Conservation (phyloP, 2,797 vertebrate genomes). For the Numenius phaeopus region DNA sequence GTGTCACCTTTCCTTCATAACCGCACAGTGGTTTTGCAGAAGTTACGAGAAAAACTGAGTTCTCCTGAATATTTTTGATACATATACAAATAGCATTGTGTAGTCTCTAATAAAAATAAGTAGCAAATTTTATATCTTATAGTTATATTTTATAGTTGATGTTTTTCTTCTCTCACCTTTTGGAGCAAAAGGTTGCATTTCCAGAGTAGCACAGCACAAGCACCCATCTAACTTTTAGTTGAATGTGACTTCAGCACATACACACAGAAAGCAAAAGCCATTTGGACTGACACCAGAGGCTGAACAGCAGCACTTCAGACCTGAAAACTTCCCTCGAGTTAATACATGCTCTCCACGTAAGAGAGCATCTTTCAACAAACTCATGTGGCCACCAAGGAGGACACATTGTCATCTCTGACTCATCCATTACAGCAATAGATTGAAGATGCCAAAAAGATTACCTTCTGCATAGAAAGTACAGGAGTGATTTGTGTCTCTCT, state of each 20-base stretch:
- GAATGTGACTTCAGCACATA: neutral
- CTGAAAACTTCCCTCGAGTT: neutral
- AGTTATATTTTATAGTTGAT: neutral
- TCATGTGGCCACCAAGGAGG: neutral
- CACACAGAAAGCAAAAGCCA: neutral
- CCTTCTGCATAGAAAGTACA: neutral
- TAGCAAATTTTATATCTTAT: neutral
- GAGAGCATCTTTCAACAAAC: neutral
- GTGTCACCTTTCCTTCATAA: neutral
- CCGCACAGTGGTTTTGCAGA: neutral
- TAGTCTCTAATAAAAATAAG: neutral
- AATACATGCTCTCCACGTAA: neutral
- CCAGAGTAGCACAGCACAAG: neutral
- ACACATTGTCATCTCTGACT: neutral
- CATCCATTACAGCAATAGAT: neutral
- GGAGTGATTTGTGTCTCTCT: fast-evolving
- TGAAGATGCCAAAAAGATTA: neutral
- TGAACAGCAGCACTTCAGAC: neutral
- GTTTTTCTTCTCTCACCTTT: neutral
- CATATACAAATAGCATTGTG: neutral
- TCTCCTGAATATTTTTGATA: neutral
- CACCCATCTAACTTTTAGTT: neutral
- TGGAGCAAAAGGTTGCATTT: neutral
- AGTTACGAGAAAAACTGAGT: neutral
- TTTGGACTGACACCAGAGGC: neutral